These are phyloP conservation scores for Dinocampus coccinellae DNA, from an alignment of 2,888 invertebrate species.

Conservation along the genomic window DNA sequence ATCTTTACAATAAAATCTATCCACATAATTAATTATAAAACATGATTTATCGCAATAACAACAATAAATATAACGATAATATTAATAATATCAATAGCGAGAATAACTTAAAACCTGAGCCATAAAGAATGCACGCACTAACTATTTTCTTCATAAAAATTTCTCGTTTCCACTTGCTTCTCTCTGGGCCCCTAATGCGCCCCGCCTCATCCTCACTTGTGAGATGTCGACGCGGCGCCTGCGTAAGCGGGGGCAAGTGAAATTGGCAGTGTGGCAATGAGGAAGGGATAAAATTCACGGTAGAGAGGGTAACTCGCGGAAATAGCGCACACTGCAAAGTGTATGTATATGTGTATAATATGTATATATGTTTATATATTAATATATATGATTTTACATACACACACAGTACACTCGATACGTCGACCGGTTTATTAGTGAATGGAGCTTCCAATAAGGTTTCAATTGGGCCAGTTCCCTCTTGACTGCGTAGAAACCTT, in stretches of 20 bases:
- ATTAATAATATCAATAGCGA: not conserved
- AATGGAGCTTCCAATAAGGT: conserved; percentile 20
- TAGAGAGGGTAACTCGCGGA: conserved; percentile 10
- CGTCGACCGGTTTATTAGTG: conserved; percentile 23
- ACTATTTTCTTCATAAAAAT: conserved; percentile 15
- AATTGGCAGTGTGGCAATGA: conserved; percentile 9
- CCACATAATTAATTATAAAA: conserved; percentile 17
- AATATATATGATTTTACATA: not conserved
- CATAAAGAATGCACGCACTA: conserved; percentile 1
- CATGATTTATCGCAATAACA: not conserved
- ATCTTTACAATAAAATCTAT: conserved; percentile 40
- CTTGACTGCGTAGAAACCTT: not conserved
- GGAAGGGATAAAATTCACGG: conserved; percentile 4
- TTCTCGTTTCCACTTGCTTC: conserved; percentile 15
- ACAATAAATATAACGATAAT: not conserved
- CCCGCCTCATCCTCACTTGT: conserved; percentile 4
- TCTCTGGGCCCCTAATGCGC: not conserved
- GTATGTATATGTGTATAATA: not conserved
- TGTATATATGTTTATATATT: not conserved
- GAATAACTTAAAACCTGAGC: not conserved
- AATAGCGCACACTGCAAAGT: conserved; percentile 15
- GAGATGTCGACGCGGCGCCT: conserved; percentile 9
- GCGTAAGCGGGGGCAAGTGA: conserved; percentile 13
- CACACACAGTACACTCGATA: not conserved
- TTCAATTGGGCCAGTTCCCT: not conserved